Evolutionary conservation across 2,888 invertebrate species (phyloP), one percentile per base, ranked within the genome.

Genomic region (Thyatira batis): DNA sequence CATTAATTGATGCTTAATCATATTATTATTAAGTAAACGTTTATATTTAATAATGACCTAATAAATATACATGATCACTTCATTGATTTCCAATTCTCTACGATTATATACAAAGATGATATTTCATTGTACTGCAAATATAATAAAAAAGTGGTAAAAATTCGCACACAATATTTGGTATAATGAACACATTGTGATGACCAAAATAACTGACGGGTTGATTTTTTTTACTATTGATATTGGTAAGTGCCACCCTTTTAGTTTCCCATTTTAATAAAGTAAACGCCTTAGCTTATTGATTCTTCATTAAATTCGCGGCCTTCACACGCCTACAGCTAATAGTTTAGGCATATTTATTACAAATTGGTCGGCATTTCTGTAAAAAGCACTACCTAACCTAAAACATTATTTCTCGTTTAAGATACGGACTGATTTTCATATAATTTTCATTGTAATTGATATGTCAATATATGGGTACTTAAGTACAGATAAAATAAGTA

Each of bases 111-210:
- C 80, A 81, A 69, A 75, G 65, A 71, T 71, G 66, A 62, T 61
- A 65, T 46, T 70, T 68, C 55, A 76, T 72, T 75, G 69, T 69
- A 73, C 71, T 73, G 73, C 60, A 71, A 71, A 67, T 72, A 70
- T 70, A 74, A 69, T 67, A 73, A 77, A 76, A 71, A 69, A 68
- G 72, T 77, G 48, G 27, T 48, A 27, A 78, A 69, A 76, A 72
- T 65, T 81, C 81, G 81, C 82, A 81, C 72, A 76, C 73, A 79
- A 79, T 84, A 87, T 89, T 90, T 90, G 89, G 89, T 88, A 84
- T 81, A 73, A 79, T 87, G 89, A 89, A 90, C 89, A 88, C 88
- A 89, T 86, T 86, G 87, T 85, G 89, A 88, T 89, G 87, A 80
- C 71, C 66, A 65, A 67, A 70, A 63, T 60, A 52, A 58, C 58